Conservation (phyloP, 2,888 invertebrate species). For the Globia sparganii region DNA sequence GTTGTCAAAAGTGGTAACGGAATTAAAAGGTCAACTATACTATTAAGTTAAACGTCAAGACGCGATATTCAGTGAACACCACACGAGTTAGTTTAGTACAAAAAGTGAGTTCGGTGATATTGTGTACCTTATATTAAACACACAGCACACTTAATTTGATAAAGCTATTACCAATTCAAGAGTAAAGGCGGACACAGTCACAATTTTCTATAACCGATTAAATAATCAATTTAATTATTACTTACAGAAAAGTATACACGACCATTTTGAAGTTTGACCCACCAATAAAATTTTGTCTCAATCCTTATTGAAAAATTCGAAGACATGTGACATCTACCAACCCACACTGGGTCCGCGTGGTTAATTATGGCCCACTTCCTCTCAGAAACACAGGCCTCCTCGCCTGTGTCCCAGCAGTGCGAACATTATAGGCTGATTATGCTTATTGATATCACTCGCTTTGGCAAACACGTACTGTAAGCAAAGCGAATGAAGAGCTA, state of each 20-base stretch:
- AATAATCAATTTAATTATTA: neutral
- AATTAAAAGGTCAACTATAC: neutral
- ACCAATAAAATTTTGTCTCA: neutral
- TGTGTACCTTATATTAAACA: slow-evolving; percentile 16
- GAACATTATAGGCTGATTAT: too few relatives aligned
- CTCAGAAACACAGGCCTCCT: too few relatives aligned
- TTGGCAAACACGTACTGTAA: neutral
- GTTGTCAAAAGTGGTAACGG: neutral
- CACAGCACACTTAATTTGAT: slow-evolving; percentile 2
- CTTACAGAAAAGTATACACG: neutral
- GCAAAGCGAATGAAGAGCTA: neutral
- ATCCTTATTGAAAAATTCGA: too few relatives aligned
- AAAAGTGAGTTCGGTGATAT: neutral
- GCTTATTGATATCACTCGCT: neutral
- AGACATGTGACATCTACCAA: too few relatives aligned
- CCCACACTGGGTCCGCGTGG: too few relatives aligned
- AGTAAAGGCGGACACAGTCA: slow-evolving; percentile 12
- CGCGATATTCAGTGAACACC: neutral
- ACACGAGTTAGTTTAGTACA: neutral
- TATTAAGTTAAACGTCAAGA: neutral
- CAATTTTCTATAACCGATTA: neutral
- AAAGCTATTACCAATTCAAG: slow-evolving; percentile 1
- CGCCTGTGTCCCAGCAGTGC: too few relatives aligned
- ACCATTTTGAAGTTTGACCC: slow-evolving; percentile 13
- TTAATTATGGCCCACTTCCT: too few relatives aligned